Base-by-base conservation (phyloP, 1,140 invertebrate genomes). In the Doryteuthis pealeii region DNA sequence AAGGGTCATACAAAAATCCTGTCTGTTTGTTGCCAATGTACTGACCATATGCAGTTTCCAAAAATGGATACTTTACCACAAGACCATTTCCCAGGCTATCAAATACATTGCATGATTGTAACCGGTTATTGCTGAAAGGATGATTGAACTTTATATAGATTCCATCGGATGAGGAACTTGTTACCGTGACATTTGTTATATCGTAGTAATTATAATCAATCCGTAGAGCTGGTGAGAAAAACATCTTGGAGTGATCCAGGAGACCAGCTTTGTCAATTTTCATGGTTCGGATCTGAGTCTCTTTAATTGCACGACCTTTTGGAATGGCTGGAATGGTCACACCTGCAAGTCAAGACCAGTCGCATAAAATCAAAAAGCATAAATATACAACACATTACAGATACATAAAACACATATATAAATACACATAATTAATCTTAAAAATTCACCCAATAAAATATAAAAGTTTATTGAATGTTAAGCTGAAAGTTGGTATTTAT, bases 121-220 rank as follows among this genome's bases (percentile, higher is more conserved):
- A 75, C 12, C 77, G 70, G 62, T 82, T 85, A 79, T 91, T 72
- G 15, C 74, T 79, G 68, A 80, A 83, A 12, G 99, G 95, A 83
- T 97, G 93, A 62, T 94, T 96, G 84, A 96, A 94, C 80, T 93
- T 92, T 40, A 93, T 92, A 81, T 96, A 95, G 1, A 95, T 91
- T 1, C 92, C 92, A 84, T 95, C 94, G 14, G 93, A 84, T 6
- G 83, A 91, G 2, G 81, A 81, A 26, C 83, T 68, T 8, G 65
- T 72, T n/a, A 82, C 73, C 28, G 74, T 75, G 22, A 78, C 30
- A 35, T 72, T 68, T 1, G 73, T 75, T 1, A 77, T 82, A 32
- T 94, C 93, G 84, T 99, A 96, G 72, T 94, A 92, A 71, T 96
- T 94, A 87, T 99, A 97, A 88, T 99, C 98, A 74, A 99, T 94